These are phyloP conservation scores for Prionailurus bengalensis DNA, from an alignment of 2,113 vertebrate species.

Conservation along the genomic window DNA sequence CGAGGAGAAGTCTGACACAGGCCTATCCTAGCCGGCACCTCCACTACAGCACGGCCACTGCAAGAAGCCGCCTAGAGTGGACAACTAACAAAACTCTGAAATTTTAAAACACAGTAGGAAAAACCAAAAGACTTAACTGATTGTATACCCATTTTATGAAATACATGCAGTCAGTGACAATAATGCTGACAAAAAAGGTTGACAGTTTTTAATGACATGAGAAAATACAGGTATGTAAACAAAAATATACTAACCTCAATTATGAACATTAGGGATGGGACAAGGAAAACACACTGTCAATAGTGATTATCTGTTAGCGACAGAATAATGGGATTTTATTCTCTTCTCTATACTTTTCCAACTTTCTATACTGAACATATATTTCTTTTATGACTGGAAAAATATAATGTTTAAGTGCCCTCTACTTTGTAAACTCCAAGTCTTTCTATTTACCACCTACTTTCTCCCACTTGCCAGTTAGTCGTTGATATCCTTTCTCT, in stretches of 20 bases:
- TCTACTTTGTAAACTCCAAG: not conserved
- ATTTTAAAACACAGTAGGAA: not conserved
- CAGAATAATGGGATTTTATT: not conserved
- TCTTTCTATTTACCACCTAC: not conserved
- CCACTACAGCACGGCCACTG: not conserved
- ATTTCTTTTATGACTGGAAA: not conserved
- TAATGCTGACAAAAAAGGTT: not conserved
- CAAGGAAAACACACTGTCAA: not conserved
- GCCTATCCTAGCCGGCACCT: not conserved
- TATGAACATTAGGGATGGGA: not conserved
- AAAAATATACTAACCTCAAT: not conserved
- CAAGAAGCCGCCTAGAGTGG: not conserved
- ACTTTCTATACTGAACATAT: too few species aligned
- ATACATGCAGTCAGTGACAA: not conserved
- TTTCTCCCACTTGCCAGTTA: not conserved
- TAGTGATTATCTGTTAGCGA: not conserved
- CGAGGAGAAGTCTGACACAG: not conserved
- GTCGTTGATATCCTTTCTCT: not conserved
- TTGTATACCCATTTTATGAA: not conserved
- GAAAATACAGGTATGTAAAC: not conserved
- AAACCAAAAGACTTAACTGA: not conserved
- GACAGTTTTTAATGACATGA: not conserved
- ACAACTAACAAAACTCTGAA: not conserved
- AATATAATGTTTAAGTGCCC: not conserved
- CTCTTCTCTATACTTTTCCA: not conserved